Evolutionary conservation across 30 jellyfish, hydroid and myxozoan species (phyloP).

Genomic region (Aurelia coerulea): DNA sequence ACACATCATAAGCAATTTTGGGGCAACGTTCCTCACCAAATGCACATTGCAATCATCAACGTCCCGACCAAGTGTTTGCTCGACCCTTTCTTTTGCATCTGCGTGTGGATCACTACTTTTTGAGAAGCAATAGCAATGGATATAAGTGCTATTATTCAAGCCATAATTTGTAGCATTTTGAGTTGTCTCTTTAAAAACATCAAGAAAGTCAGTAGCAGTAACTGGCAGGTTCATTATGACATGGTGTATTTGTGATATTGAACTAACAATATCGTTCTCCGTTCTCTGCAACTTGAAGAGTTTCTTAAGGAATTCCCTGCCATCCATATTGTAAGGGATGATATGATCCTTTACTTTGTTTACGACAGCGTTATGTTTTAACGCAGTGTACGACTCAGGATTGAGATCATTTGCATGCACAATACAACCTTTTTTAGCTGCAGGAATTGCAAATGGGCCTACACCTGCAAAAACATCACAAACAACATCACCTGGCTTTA

Average conservation of each 20-base stretch:
- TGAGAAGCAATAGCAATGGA: conserved; percentile 94
- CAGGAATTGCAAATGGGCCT: conserved; percentile 99
- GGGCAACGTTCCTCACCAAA: conserved; percentile 94
- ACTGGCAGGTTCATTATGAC: conserved; percentile 98
- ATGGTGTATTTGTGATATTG: conserved; percentile 15
- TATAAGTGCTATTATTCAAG: background rate
- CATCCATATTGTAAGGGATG: conserved; percentile 76
- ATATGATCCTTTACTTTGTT: conserved; percentile 69
- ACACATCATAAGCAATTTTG: conserved; percentile 95
- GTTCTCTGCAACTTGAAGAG: conserved; percentile 1
- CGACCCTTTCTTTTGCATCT: conserved; percentile 69
- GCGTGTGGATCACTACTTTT: conserved; percentile 64
- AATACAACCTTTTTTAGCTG: conserved; percentile 83
- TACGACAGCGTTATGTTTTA: conserved; percentile 58
- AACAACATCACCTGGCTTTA: conserved; percentile 77
- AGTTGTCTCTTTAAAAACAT: conserved; percentile 59
- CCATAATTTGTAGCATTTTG: background rate
- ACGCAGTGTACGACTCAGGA: conserved; percentile 72
- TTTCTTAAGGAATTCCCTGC: conserved; percentile 69
- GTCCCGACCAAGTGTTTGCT: conserved; percentile 39
- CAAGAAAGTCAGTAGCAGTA: conserved; percentile 80
- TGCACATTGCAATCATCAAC: conserved; percentile 48
- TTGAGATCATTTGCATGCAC: conserved; percentile 96
- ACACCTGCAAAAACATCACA: conserved; percentile 99
- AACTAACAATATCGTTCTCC: background rate